A percentile compares a stretch with the other conserved stretches of the same genome.
Conservation (phyloP, 2,113 vertebrate genomes). For the Numenius arquata region DNA sequence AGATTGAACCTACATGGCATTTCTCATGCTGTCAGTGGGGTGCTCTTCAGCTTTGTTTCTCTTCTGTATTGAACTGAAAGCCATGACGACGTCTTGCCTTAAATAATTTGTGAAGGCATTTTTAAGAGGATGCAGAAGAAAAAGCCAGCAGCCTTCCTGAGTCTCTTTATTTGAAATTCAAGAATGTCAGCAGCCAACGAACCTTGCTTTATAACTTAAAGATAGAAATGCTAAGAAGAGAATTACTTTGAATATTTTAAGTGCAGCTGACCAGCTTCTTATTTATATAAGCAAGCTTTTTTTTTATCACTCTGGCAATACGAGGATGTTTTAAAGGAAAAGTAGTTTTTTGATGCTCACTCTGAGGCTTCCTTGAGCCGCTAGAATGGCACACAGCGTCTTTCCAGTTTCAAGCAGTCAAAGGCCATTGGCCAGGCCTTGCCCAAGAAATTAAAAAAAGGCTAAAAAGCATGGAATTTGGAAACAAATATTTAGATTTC, state of each 20-base stretch:
- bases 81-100: not conserved
- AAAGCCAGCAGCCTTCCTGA: not conserved
- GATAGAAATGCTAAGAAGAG: slow-evolving; percentile 12
- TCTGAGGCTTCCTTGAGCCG: not conserved
- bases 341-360: not conserved
- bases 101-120: slow-evolving; percentile 24
- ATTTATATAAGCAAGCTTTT: not conserved
- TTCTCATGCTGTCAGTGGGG: not conserved
- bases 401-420: not conserved
- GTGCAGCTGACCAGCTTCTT: slow-evolving; percentile 37
- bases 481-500: not conserved
- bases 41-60: not conserved
- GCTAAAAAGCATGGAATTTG: not conserved
- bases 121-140: not conserved
- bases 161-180: slow-evolving; percentile 32
- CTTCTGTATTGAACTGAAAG: not conserved
- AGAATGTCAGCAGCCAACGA: slow-evolving; percentile 35
- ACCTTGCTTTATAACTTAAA: slow-evolving; percentile 3
- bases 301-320: not conserved
- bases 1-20: not conserved
- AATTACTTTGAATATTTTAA: slow-evolving; percentile 53
- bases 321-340: not conserved
- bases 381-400: not conserved
- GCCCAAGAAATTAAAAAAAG: not conserved
- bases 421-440: not conserved